phyloP scores from a whole-genome alignment of 2,888 invertebrate species.

The Itoplectis maculator region DNA sequence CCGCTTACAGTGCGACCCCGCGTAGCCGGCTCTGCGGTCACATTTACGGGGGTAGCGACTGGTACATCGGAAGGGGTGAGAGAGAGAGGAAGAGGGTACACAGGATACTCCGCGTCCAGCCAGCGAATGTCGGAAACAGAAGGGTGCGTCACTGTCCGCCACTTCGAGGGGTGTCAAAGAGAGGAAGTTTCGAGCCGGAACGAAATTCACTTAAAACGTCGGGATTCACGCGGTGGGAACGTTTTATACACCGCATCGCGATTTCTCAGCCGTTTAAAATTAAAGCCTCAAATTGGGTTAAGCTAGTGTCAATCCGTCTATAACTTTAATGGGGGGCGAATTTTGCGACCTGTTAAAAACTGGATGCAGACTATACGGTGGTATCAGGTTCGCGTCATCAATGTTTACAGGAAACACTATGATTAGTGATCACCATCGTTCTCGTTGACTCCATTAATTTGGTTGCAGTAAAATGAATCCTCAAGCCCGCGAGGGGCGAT shows the following conservation, averaged over 20 bases:
- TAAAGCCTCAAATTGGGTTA: not conserved
- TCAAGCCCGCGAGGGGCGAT: too few species aligned
- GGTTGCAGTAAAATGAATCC: too few species aligned
- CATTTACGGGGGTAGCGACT: not conserved
- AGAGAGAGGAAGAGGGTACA: too few species aligned
- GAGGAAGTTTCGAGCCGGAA: constrained; percentile 38
- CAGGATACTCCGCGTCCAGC: constrained; percentile 27
- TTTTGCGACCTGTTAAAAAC: too few species aligned
- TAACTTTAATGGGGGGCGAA: too few species aligned
- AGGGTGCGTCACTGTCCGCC: constrained; percentile 58
- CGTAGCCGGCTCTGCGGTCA: constrained; percentile 53
- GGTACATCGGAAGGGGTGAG: constrained; percentile 1
- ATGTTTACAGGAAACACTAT: too few species aligned
- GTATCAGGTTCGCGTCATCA: too few species aligned
- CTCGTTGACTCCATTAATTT: too few species aligned
- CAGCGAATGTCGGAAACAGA: constrained; percentile 54
- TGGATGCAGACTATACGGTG: too few species aligned
- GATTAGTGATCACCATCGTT: too few species aligned
- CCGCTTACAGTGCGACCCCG: constrained; percentile 26
- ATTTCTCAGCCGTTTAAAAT: not conserved
- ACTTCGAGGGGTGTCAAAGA: constrained; percentile 27
- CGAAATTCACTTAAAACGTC: constrained; percentile 49
- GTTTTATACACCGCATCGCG: constrained; percentile 22
- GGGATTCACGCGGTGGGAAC: not conserved
- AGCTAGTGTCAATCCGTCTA: not conserved